Conservation (phyloP, 2,888 invertebrate genomes). For the Atethmia centrago region DNA sequence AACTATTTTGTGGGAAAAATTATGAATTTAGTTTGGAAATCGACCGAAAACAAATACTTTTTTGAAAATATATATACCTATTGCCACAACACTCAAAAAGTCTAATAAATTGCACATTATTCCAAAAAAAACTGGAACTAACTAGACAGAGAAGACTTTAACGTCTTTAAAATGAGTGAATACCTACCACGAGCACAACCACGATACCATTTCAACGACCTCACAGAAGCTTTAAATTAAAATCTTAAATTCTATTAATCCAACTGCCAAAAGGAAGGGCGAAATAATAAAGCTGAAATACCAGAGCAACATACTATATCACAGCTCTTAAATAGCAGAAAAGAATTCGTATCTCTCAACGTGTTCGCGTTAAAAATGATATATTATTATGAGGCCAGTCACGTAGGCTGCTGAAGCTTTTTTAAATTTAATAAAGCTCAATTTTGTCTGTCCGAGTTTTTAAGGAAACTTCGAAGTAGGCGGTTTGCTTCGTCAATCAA, state of each 20-base stretch:
- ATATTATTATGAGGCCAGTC: conserved; percentile 51
- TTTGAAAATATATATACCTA: too few relatives aligned
- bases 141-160: not conserved
- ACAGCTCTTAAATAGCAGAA: conserved; percentile 51
- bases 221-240: not conserved
- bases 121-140: not conserved
- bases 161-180: not conserved
- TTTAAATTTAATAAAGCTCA: conserved; percentile 33
- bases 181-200: not conserved
- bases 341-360: conserved; percentile 58
- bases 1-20: too few relatives aligned
- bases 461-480: not conserved
- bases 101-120: too few relatives aligned
- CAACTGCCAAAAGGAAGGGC: conserved; percentile 30
- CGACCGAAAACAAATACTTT: too few relatives aligned
- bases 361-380: conserved; percentile 59
- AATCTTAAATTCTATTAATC: conserved; percentile 37
- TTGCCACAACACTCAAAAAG: too few relatives aligned
- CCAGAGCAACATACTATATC: conserved; percentile 40
- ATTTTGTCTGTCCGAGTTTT: conserved; percentile 31
- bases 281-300: conserved; percentile 39
- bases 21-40: too few relatives aligned
- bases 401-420: conserved; percentile 49
- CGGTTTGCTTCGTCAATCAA: not conserved
- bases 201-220: not conserved